Evolutionary conservation across 2,888 invertebrate species (phyloP).

Genomic region (Luperina nickerlii): DNA sequence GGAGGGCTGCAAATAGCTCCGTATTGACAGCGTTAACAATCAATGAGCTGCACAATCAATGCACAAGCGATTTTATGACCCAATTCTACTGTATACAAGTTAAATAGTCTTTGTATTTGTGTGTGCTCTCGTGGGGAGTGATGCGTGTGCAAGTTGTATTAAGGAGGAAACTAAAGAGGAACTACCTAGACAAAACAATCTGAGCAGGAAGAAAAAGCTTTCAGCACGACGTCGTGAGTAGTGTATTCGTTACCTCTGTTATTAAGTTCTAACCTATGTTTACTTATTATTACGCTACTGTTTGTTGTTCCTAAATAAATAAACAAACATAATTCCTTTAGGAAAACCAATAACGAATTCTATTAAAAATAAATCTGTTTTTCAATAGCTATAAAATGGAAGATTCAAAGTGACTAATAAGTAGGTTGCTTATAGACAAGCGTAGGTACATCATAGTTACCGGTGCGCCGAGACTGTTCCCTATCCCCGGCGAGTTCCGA

Average conservation of each 20-base stretch:
- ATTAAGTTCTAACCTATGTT: no score
- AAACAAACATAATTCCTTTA: neutral
- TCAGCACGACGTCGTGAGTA: neutral
- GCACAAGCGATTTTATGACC: conserved; percentile 3
- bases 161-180: neutral
- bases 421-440: neutral
- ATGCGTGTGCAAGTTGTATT: neutral
- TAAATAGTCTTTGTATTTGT: neutral
- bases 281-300: no score
- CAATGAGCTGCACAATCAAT: conserved; percentile 8
- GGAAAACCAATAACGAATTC: neutral
- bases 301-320: no score
- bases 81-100: neutral
- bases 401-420: neutral
- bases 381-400: neutral
- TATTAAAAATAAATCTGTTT: neutral
- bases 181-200: neutral
- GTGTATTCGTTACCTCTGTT: no score
- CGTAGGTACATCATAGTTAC: neutral
- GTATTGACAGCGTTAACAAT: conserved; percentile 37
- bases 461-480: neutral
- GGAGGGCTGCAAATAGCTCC: conserved; percentile 20
- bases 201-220: neutral
- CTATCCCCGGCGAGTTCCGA: neutral
- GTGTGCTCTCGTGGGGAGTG: neutral